Evolutionary conservation across 2,797 vertebrate genomes (phyloP), one percentile per base, ranked within the genome.

Genomic region (Aselliscus stoliczkanus): DNA sequence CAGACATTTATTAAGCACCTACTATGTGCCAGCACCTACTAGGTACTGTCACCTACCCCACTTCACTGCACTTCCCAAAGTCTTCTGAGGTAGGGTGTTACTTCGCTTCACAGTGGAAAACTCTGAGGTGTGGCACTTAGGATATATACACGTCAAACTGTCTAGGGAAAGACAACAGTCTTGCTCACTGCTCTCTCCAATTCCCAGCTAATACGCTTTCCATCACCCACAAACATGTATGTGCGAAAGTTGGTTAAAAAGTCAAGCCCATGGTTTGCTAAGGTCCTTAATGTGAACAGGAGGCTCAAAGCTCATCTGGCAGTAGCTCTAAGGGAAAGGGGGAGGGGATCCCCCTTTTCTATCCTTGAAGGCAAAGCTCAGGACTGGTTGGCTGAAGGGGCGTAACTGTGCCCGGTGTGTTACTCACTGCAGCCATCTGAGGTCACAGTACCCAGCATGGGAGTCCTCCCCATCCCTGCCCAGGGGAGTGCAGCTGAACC

Each of bases 41-140:
- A 31, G 56, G 23, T 4, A 27, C 56, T 25, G 27, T 11, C 42
- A 8, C 65, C 75, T 10, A 9, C n/a, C 37, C 10, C 8, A 11
- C 27, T 42, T 64, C 34, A 17, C 2, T 73, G 50, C 1, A 14
- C 21, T 54, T 50, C 58, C 25, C 42, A 15, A 14, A 50, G 29
- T 84, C 62, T 37, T 58, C 42, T 31, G 47, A 81, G 37, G 29
- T 7, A 29, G 56, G 15, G 15, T 70, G n/a, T 25, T 47, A 47
- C 23, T 56, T 77, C 58, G 13, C 21, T 83, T 72, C 5, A 75
- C 20, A 42, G 10, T 1, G 27, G 29, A 67, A 34, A 58, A 58
- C 83, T 73, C 2, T 0, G 15, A 85, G 34, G 56, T 52, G 58
- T 31, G 14, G 65, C 0, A 1, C 15, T 37, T 29, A 37, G 17